These are phyloP conservation scores for Ophioninae sp. DNA, from an alignment of 2,888 invertebrate genomes.

Conservation along the genomic window DNA sequence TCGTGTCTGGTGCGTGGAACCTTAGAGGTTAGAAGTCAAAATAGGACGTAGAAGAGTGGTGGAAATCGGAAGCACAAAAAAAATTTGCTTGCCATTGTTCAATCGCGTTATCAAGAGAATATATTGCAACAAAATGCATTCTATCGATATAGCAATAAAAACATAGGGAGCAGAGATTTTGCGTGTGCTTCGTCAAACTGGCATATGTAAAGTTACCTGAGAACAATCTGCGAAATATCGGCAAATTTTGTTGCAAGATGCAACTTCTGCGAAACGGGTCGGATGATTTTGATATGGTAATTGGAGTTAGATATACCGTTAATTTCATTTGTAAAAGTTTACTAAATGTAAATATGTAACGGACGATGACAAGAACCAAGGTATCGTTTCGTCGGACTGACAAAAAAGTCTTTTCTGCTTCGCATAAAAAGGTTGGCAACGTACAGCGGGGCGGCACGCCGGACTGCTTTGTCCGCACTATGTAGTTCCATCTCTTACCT, in stretches of 20 bases:
- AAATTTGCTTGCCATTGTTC: not conserved
- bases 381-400: not conserved
- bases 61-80: not conserved
- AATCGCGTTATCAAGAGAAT: slow-evolving; percentile 31
- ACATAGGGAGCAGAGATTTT: slow-evolving; percentile 12
- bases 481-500: too few species aligned
- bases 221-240: slow-evolving; percentile 28
- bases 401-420: not conserved
- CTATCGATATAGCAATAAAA: slow-evolving; percentile 23
- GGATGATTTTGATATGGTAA: slow-evolving; percentile 1
- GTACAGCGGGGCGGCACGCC: not conserved
- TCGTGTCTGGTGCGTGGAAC: not conserved
- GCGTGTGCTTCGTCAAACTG: not conserved
- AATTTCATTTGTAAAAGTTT: slow-evolving; percentile 36
- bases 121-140: slow-evolving; percentile 15
- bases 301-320: slow-evolving; percentile 4
- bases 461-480: too few species aligned
- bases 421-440: not conserved
- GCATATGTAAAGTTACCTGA: slow-evolving; percentile 21
- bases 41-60: not conserved
- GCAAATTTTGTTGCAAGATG: slow-evolving; percentile 1
- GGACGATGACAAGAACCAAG: slow-evolving; percentile 13
- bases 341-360: slow-evolving; percentile 11
- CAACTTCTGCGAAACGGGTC: not conserved
- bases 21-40: slow-evolving; percentile 11